Percentiles rank a stretch among this genome's conserved stretches.
These are phyloP conservation scores for Gymnogyps californianus DNA, from an alignment of 2,113 vertebrate genomes.

Conservation along the genomic window DNA sequence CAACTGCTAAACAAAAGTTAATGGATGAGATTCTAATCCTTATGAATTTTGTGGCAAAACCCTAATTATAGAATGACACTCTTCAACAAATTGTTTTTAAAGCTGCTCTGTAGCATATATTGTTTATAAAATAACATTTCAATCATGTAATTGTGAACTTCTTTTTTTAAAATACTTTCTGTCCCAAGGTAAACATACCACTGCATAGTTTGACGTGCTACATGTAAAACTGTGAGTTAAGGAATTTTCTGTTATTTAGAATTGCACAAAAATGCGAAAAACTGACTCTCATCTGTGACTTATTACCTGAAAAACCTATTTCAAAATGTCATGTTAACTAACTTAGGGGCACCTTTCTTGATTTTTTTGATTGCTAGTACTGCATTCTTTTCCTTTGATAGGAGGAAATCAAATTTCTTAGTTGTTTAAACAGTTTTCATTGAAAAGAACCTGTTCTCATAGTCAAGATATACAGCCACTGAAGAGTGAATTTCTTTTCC, in stretches of 20 bases:
- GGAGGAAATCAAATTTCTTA: background rate
- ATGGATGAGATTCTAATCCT: background rate
- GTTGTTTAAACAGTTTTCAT: background rate
- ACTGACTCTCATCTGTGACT: background rate
- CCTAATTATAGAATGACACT: background rate
- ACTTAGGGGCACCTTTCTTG: background rate
- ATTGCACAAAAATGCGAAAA: background rate
- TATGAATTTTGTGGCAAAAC: background rate
- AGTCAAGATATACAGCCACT: background rate
- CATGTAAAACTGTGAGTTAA: background rate
- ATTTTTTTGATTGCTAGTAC: background rate
- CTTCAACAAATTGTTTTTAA: background rate
- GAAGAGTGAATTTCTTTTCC: background rate
- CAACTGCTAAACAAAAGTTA: background rate
- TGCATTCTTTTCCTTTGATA: background rate
- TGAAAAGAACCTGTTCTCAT: background rate
- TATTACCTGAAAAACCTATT: background rate
- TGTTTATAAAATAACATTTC: background rate
- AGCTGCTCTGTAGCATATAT: background rate
- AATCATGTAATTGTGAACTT: background rate
- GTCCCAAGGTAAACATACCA: background rate
- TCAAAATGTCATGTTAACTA: background rate
- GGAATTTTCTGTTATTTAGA: background rate
- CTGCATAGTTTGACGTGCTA: background rate
- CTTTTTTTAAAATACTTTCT: background rate